These are phyloP conservation scores for Bovichtus diacanthus DNA, from an alignment of 2,797 vertebrate genomes.

Conservation along the genomic window DNA sequence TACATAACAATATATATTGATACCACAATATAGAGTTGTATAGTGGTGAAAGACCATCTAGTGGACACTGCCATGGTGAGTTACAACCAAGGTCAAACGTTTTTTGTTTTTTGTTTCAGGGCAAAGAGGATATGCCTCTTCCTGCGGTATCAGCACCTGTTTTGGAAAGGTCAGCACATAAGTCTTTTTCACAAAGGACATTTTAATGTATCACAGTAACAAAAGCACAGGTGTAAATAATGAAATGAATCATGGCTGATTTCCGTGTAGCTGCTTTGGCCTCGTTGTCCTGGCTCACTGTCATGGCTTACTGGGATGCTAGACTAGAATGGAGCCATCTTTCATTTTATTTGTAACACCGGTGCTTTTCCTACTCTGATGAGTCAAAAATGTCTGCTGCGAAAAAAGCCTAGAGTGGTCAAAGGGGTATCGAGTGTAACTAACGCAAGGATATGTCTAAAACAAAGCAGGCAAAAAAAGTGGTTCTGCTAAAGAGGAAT, in stretches of 20 bases:
- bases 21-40: background rate
- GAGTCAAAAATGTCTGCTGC: background rate
- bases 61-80: background rate
- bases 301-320: background rate
- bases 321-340: background rate
- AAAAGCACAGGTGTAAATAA: conserved; percentile 4
- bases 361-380: background rate
- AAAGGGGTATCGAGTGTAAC: background rate
- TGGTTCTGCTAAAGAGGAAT: background rate
- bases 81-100: background rate
- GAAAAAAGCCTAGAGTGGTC: background rate
- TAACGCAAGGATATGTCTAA: background rate
- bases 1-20: background rate
- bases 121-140: conserved; percentile 5
- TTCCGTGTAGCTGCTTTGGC: background rate
- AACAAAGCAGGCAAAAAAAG: background rate
- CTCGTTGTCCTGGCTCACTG: background rate
- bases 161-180: background rate
- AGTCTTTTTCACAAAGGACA: background rate
- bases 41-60: background rate
- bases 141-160: background rate
- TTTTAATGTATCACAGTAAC: background rate
- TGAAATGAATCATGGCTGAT: background rate
- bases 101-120: background rate
- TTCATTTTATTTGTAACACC: background rate